Evolutionary conservation across 2,888 invertebrate species (phyloP), one percentile per base, ranked within the genome.

Genomic region (Spilosoma lubricipeda): DNA sequence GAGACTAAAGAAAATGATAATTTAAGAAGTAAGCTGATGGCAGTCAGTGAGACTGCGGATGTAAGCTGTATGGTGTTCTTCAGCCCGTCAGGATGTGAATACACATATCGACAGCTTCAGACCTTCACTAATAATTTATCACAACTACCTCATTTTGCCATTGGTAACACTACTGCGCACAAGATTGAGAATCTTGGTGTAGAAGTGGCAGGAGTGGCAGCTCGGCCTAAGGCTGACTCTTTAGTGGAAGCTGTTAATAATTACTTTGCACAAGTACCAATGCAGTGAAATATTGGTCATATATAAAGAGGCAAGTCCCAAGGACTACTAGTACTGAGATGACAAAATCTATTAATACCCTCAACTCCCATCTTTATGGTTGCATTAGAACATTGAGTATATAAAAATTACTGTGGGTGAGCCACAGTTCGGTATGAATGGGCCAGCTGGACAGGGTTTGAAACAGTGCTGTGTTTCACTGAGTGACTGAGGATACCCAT

Each of bases 81-180:
- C 78, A 95, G 95, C 77, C 95, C 95, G 0, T 95, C 95, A 0
- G 95, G 95, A 0, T 94, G 94, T 72, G 95, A 95, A 79, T 95
- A 95, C 81, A 91, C 93, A 33, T 90, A 94, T 80, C 84, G 94
- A 7, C 93, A 93, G 80, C 89, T 95, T 45, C 95, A 95, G 82
- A 94, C 95, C 0, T 93, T 95, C 77, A 90, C 84, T 79, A 94
- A 94, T 80, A 86, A 81, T 23, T 89, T 95, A 2, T 90, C 90
- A 0, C 81, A 80, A 59, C 83, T 95, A 15, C 95, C 95, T 2
- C 92, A 93, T 77, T 95, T 95, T 86, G 95, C 95, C 15, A 95
- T 95, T 63, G 95, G 95, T n/a, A 93, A 93, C 84, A 92, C 94
- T 0, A 95, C 95, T 0, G 95, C 95, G 15, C 92, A 94, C 72